Conservation (phyloP, 2,113 vertebrate genomes). For the Camarhynchus parvulus region DNA sequence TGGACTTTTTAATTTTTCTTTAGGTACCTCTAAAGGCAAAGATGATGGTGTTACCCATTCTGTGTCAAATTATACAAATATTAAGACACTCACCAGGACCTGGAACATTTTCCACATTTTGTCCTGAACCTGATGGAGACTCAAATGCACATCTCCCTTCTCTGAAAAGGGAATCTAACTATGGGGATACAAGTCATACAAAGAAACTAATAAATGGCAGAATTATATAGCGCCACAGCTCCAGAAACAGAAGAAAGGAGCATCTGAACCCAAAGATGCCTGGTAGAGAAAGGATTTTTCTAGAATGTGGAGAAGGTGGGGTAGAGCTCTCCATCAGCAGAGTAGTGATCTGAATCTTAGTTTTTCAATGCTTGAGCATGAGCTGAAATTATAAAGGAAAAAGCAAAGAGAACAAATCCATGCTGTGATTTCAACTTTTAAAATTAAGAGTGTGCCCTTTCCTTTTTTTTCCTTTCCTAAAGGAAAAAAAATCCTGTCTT, state of each 20-base stretch:
- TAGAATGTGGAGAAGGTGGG: neutral
- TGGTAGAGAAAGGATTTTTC: neutral
- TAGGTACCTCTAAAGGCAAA: neutral
- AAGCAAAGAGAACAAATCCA: neutral
- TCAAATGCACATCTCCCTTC: neutral
- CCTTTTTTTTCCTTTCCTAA: neutral
- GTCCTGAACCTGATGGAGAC: neutral
- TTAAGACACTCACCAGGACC: neutral
- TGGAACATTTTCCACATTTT: neutral
- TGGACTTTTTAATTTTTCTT: neutral
- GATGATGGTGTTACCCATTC: neutral
- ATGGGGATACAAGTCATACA: accelerated
- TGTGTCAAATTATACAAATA: neutral
- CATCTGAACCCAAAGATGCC: neutral
- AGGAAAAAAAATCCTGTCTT: neutral
- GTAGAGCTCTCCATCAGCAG: neutral
- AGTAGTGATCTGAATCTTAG: neutral
- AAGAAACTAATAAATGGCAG: neutral
- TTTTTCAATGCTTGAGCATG: neutral
- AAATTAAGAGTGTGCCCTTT: neutral
- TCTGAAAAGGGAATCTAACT: neutral
- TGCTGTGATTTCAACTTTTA: neutral
- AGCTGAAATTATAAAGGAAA: neutral
- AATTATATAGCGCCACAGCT: neutral
- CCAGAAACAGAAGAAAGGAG: neutral